These are phyloP conservation scores for Atractosteus spatula DNA, from an alignment of 2,113 vertebrate species.

Conservation along the genomic window DNA sequence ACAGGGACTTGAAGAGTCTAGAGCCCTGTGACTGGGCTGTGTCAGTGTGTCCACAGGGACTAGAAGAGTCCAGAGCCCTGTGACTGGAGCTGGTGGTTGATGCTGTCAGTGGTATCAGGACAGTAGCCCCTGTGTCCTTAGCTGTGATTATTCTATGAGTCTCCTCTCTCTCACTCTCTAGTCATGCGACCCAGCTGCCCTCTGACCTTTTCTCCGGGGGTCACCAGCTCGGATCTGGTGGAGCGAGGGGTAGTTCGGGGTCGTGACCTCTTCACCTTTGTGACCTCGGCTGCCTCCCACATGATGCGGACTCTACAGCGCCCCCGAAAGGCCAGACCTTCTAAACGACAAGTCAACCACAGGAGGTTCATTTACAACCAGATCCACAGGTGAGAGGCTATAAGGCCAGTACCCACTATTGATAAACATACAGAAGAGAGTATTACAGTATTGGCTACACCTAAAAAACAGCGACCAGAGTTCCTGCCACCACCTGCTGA, in stretches of 20 bases:
- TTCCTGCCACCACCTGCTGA: too few species aligned
- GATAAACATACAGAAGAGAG: not conserved
- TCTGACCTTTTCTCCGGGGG: constrained; percentile 58
- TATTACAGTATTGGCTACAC: not conserved
- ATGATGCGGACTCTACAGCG: constrained; percentile 78
- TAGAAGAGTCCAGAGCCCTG: too few species aligned
- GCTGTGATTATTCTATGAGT: not conserved
- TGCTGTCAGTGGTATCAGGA: too few species aligned
- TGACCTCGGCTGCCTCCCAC: constrained; percentile 76
- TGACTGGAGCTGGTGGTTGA: too few species aligned
- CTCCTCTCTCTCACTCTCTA: constrained; percentile 17
- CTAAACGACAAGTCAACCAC: constrained; percentile 77
- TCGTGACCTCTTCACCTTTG: constrained; percentile 74
- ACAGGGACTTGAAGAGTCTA: too few species aligned
- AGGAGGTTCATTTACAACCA: constrained; percentile 79
- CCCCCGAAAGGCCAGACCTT: constrained; percentile 66
- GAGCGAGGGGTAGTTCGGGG: constrained; percentile 62
- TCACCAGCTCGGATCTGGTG: constrained; percentile 46
- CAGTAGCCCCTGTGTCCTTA: not conserved
- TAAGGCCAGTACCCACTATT: too few species aligned
- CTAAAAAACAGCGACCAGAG: too few species aligned
- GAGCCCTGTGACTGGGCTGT: not conserved
- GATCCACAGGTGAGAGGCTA: constrained; percentile 64
- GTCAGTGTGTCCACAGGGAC: not conserved
- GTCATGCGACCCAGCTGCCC: constrained; percentile 52